phyloP scores from a whole-genome alignment of 2,797 vertebrate genomes.

The Megalops cyprinoides region DNA sequence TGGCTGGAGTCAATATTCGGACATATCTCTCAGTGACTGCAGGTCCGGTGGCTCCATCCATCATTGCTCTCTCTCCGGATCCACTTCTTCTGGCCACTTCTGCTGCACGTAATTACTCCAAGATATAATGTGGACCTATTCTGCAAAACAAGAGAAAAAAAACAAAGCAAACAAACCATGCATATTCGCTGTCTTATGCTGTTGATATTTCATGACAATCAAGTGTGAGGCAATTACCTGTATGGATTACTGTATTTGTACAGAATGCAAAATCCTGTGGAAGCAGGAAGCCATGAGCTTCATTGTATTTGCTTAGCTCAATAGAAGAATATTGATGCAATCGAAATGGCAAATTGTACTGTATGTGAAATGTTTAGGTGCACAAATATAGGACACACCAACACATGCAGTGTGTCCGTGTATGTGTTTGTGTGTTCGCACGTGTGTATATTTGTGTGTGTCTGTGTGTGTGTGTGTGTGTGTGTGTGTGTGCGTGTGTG shows the following conservation, averaged over 20 bases:
- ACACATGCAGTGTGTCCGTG: neutral
- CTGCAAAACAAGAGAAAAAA: neutral
- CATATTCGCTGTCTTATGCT: conserved; percentile 26
- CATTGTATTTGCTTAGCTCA: neutral
- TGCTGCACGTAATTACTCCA: conserved; percentile 29
- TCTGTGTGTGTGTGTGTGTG: neutral
- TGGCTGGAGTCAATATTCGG: conserved; percentile 22
- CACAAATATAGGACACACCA: neutral
- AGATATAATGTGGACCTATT: conserved; percentile 30
- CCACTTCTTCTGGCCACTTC: conserved; percentile 28
- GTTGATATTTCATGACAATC: conserved; percentile 32
- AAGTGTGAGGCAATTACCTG: conserved; percentile 30
- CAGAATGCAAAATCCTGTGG: conserved; percentile 20
- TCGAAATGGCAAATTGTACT: neutral
- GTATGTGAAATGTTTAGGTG: neutral
- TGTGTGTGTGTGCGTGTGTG: neutral
- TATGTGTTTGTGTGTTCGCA: neutral
- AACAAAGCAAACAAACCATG: conserved; percentile 12
- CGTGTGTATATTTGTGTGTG: conserved; percentile 25
- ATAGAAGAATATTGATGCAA: neutral
- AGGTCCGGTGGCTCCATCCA: conserved; percentile 25
- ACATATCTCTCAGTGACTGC: conserved; percentile 30
- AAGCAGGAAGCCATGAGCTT: neutral
- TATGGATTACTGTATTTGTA: conserved; percentile 22
- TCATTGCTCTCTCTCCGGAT: conserved; percentile 24